Evolutionary conservation across 2,888 invertebrate genomes (phyloP).

Genomic region (Dryococelus australis): DNA sequence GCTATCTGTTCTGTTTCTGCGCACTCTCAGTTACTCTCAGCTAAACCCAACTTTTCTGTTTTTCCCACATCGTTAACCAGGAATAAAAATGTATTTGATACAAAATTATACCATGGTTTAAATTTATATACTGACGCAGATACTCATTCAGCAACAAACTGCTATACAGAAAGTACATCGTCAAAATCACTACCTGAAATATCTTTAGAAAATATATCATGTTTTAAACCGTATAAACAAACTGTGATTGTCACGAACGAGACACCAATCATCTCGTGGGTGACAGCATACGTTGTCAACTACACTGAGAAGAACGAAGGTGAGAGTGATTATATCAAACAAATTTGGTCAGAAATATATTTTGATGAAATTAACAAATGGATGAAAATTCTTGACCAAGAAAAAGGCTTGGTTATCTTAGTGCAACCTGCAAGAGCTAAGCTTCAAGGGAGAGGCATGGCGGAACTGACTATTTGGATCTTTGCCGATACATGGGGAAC

Average conservation of each 20-base stretch:
- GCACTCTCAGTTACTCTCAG: too few relatives aligned
- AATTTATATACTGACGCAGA: background rate
- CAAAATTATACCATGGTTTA: too few relatives aligned
- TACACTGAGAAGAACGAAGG: background rate
- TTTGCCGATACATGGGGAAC: conserved; percentile 18
- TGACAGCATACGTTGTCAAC: background rate
- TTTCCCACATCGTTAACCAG: too few relatives aligned
- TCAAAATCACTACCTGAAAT: background rate
- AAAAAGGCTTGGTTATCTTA: background rate
- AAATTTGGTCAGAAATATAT: background rate
- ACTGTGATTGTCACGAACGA: background rate
- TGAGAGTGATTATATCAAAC: background rate
- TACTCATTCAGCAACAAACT: background rate
- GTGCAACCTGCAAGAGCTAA: background rate
- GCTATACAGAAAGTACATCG: background rate
- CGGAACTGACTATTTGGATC: background rate
- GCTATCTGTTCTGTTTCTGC: too few relatives aligned
- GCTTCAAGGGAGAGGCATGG: background rate
- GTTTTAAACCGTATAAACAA: background rate
- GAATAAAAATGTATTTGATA: too few relatives aligned
- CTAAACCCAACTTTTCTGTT: too few relatives aligned
- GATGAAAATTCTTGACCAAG: background rate
- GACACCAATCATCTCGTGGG: background rate
- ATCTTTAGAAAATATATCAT: background rate
- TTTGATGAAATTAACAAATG: background rate